phyloP scores from a whole-genome alignment of 2,888 invertebrate species.

The Agrypnus murinus region DNA sequence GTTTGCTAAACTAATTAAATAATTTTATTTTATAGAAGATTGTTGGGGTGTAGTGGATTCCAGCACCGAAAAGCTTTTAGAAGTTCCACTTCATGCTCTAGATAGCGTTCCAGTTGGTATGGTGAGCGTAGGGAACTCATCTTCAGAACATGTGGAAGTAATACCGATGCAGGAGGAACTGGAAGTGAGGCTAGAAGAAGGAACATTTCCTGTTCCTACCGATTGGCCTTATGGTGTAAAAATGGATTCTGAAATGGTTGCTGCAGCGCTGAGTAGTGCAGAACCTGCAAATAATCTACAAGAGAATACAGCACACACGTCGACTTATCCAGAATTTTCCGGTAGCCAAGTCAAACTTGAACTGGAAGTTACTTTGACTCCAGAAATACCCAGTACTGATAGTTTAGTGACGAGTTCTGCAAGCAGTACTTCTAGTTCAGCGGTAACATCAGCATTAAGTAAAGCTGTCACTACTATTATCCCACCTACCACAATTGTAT shows the following conservation, averaged over 20 bases:
- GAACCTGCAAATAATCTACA: constrained; percentile 59
- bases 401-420: constrained; percentile 75
- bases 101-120: constrained; percentile 66
- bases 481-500: constrained; percentile 74
- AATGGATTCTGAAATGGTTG: constrained; percentile 72
- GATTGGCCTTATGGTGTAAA: constrained; percentile 71
- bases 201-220: constrained; percentile 71
- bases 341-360: constrained; percentile 74
- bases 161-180: constrained; percentile 77
- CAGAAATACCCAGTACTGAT: constrained; percentile 75
- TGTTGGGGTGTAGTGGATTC: constrained; percentile 73
- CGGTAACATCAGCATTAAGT: constrained; percentile 64
- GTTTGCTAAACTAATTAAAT: too few relatives aligned
- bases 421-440: constrained; percentile 63
- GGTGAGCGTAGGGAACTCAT: constrained; percentile 62
- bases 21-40: constrained; percentile 63
- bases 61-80: constrained; percentile 71
- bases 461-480: constrained; percentile 71
- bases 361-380: constrained; percentile 76
- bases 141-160: constrained; percentile 69
- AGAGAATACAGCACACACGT: constrained; percentile 49
- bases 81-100: constrained; percentile 69
- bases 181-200: constrained; percentile 74
- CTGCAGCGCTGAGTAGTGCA: constrained; percentile 71
- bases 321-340: constrained; percentile 64